phyloP scores from a whole-genome alignment of 2,113 vertebrate species.

The Xiphophorus hellerii region DNA sequence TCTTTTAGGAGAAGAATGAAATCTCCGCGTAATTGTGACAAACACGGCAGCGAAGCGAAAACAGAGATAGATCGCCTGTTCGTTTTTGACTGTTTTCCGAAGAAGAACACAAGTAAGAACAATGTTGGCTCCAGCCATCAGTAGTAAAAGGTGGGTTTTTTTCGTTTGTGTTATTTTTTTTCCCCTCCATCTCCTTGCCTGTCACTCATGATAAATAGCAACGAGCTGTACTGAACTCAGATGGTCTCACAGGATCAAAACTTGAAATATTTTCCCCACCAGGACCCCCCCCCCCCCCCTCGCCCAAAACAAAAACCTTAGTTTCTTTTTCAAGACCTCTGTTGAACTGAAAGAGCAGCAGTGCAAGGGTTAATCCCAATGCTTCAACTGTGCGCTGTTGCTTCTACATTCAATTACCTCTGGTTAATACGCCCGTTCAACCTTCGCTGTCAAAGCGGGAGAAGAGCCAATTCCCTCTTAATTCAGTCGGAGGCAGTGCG shows the following conservation, averaged over 20 bases:
- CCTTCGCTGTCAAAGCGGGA: conserved; percentile 51
- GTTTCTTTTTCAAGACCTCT: conserved; percentile 6
- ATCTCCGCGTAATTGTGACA: conserved; percentile 19
- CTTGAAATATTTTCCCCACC: conserved; percentile 37
- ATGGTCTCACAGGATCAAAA: conserved; percentile 39
- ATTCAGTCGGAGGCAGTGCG: conserved; percentile 49
- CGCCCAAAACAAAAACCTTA: not conserved
- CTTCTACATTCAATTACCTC: conserved; percentile 75
- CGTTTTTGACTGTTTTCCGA: conserved; percentile 33
- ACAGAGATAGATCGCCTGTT: conserved; percentile 1
- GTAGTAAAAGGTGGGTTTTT: conserved; percentile 51
- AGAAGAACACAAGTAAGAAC: conserved; percentile 41
- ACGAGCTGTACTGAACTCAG: conserved; percentile 46
- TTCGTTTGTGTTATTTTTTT: not conserved
- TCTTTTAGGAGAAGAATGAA: conserved; percentile 23
- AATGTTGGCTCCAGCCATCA: conserved; percentile 50
- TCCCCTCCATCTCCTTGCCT: conserved; percentile 6
- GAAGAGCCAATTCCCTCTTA: conserved; percentile 58
- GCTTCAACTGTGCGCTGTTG: conserved; percentile 52
- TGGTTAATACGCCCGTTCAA: conserved; percentile 64
- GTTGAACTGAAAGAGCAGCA: conserved; percentile 38
- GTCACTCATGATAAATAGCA: conserved; percentile 69
- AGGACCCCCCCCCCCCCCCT: not conserved
- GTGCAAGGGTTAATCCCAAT: conserved; percentile 58
- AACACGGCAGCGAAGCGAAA: conserved; percentile 4